These are phyloP conservation scores for Oncorhynchus gorbuscha DNA, from an alignment of 2,113 vertebrate genomes.

Conservation along the genomic window DNA sequence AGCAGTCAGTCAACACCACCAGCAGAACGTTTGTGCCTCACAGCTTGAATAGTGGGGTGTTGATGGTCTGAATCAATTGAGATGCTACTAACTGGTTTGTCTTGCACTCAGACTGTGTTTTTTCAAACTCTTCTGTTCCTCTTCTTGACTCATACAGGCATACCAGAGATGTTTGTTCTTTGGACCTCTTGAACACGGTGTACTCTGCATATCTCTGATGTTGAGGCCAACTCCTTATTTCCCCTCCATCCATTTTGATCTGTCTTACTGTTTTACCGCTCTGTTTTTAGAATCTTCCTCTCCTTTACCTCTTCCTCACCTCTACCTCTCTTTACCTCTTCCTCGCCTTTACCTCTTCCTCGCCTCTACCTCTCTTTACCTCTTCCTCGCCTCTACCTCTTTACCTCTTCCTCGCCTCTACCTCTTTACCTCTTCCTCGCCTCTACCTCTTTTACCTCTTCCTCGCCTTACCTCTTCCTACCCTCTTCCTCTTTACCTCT, in stretches of 20 bases:
- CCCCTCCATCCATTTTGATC: not conserved
- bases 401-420: too few species aligned
- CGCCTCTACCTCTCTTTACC: too few species aligned
- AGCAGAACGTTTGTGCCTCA: constrained; percentile 43
- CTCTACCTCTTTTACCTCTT: too few species aligned
- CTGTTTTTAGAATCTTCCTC: not conserved
- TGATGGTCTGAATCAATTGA: not conserved
- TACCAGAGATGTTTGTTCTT: not conserved
- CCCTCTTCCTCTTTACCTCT: too few species aligned
- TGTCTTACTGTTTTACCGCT: not conserved
- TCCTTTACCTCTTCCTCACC: too few species aligned
- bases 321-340: too few species aligned
- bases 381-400: too few species aligned
- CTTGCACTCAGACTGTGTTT: not conserved
- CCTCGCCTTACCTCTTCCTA: too few species aligned
- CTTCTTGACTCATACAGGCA: not conserved
- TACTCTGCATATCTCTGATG: not conserved
- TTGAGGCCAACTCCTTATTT: too few species aligned
- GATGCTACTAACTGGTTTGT: not conserved
- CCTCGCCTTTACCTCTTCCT: too few species aligned
- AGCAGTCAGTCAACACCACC: constrained; percentile 21
- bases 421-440: too few species aligned
- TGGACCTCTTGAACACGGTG: not conserved
- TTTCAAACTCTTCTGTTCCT: not conserved
- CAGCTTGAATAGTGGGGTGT: constrained; percentile 35